phyloP scores from a whole-genome alignment of 2,797 vertebrate species.

The Triplophysa bombifrons region DNA sequence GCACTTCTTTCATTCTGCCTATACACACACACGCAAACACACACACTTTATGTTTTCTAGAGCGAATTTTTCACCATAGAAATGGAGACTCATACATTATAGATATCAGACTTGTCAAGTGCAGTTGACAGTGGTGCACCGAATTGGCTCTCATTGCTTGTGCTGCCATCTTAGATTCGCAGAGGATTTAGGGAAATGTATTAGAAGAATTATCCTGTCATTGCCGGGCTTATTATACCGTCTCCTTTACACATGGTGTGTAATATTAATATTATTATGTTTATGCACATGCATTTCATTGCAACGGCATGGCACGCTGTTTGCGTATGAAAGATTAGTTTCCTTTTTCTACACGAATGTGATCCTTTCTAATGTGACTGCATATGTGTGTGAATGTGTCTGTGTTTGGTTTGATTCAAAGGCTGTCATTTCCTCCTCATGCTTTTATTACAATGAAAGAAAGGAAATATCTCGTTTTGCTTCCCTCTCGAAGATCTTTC shows the following conservation, averaged over 20 bases:
- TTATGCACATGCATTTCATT: constrained; percentile 4
- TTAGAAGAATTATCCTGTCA: constrained; percentile 24
- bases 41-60: constrained; percentile 26
- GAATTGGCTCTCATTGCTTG: constrained; percentile 38
- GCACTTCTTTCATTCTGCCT: constrained; percentile 30
- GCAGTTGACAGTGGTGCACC: constrained; percentile 46
- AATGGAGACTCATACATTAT: constrained; percentile 46
- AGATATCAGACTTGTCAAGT: constrained; percentile 53
- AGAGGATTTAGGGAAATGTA: constrained; percentile 37
- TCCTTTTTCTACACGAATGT: constrained; percentile 14
- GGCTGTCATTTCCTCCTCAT: constrained; percentile 10
- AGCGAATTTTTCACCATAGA: constrained; percentile 25
- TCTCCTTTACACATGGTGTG: not conserved
- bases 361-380: constrained; percentile 7
- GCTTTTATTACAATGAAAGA: not conserved
- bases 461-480: not conserved
- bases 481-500: not conserved
- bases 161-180: constrained; percentile 41
- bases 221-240: constrained; percentile 18
- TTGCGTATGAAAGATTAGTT: not conserved
- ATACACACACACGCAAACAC: constrained; percentile 28
- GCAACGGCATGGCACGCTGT: not conserved
- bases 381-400: not conserved
- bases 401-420: constrained; percentile 22
- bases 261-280: constrained; percentile 22